Percentiles rank a stretch among this genome's conserved stretches.
Evolutionary conservation across 1,140 invertebrate species (phyloP).

Genomic region (Apolygus lucorum): DNA sequence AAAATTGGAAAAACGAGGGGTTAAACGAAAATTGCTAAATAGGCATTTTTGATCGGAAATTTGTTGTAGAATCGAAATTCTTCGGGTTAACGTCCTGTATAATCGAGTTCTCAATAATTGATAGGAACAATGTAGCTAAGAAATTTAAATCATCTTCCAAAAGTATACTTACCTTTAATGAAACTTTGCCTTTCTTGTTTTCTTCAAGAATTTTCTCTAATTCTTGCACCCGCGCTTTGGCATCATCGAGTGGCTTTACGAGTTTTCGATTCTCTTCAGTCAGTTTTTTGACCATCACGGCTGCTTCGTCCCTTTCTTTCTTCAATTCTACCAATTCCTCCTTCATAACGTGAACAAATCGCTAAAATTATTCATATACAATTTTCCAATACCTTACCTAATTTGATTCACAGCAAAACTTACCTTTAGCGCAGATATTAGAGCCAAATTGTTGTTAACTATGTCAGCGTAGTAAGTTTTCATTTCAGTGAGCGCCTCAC

Average conservation of each 20-base stretch:
- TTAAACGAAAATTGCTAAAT: too few relatives aligned
- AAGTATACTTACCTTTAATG: conserved; percentile 29
- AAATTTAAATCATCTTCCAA: conserved; percentile 29
- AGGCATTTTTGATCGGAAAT: too few relatives aligned
- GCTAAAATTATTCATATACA: too few relatives aligned
- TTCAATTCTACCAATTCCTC: conserved; percentile 78
- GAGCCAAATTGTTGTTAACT: conserved; percentile 76
- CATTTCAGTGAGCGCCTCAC: conserved; percentile 74
- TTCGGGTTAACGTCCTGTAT: too few relatives aligned
- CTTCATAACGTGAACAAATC: conserved; percentile 42
- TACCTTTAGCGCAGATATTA: conserved; percentile 71
- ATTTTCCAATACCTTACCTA: too few relatives aligned
- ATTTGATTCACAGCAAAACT: too few relatives aligned
- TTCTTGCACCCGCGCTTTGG: conserved; percentile 55
- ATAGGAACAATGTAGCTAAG: conserved; percentile 21
- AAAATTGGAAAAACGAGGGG: too few relatives aligned
- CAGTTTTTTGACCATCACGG: conserved; percentile 54
- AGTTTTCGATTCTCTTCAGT: conserved; percentile 63
- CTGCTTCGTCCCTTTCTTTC: conserved; percentile 67
- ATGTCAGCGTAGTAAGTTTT: conserved; percentile 93
- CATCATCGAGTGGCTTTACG: conserved; percentile 57
- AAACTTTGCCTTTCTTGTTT: conserved; percentile 69
- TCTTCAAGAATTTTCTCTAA: conserved; percentile 62
- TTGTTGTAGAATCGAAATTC: too few relatives aligned
- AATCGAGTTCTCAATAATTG: too few relatives aligned